These are phyloP conservation scores for Danaus melanippus DNA, from an alignment of 1,140 invertebrate genomes.

Conservation along the genomic window DNA sequence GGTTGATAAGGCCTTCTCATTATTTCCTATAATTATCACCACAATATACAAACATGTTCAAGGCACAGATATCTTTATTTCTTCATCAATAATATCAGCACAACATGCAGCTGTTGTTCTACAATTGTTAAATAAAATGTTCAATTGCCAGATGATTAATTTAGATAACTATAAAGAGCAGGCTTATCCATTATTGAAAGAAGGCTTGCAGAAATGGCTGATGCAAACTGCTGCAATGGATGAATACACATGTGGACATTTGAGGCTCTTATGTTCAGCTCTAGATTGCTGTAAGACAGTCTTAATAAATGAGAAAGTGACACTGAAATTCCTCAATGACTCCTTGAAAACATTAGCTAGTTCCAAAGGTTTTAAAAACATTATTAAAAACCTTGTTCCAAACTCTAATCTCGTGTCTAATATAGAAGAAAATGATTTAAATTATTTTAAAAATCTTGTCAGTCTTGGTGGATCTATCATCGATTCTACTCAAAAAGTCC, in stretches of 20 bases:
- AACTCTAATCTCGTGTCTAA: conserved; percentile 68
- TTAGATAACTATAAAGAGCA: conserved; percentile 38
- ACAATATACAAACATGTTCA: conserved; percentile 70
- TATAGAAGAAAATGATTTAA: conserved; percentile 54
- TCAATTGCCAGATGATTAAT: conserved; percentile 30
- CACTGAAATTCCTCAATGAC: conserved; percentile 39
- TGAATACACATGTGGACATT: conserved; percentile 52
- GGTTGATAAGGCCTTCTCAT: conserved; percentile 42
- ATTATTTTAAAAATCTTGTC: conserved; percentile 57
- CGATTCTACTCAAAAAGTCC: conserved; percentile 62
- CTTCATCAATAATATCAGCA: conserved; percentile 60
- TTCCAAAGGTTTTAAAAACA: conserved; percentile 39
- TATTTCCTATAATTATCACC: conserved; percentile 61
- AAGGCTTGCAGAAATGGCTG: conserved; percentile 56
- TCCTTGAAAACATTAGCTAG: conserved; percentile 29
- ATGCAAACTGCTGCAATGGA: conserved; percentile 31
- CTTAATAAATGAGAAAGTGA: conserved; percentile 31
- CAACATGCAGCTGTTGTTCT: conserved; percentile 68
- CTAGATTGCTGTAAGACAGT: conserved; percentile 51
- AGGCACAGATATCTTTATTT: conserved; percentile 61
- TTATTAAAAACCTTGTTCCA: conserved; percentile 39
- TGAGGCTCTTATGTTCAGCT: conserved; percentile 40
- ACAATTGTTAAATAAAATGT: conserved; percentile 44
- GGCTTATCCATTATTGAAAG: conserved; percentile 50
- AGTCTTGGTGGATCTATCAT: conserved; percentile 58